Conservation (phyloP, 2,888 invertebrate genomes). For the Latrodectus elegans region DNA sequence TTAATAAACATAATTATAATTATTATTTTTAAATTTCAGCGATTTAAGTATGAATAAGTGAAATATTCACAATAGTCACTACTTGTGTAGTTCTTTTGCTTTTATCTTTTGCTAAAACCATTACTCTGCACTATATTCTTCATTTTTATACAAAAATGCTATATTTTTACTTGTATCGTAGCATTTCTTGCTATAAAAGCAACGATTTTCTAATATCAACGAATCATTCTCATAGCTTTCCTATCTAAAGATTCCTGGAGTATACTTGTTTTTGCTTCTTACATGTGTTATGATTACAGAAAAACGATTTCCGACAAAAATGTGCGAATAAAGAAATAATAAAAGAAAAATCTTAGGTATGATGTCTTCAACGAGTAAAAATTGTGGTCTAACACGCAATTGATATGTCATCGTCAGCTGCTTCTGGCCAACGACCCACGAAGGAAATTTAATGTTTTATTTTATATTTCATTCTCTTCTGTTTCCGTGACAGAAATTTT, state of each 20-base stretch:
- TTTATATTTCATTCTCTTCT: background rate
- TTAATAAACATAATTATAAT: too few species aligned
- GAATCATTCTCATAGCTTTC: background rate
- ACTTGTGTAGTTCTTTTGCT: too few species aligned
- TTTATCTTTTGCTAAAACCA: too few species aligned
- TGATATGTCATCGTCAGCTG: slow-evolving; percentile 42
- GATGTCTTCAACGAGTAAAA: slow-evolving; percentile 20
- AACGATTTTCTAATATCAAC: background rate
- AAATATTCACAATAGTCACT: too few species aligned
- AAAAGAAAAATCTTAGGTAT: slow-evolving; percentile 24
- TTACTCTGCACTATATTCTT: too few species aligned
- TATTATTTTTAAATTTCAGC: too few species aligned
- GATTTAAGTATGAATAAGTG: too few species aligned
- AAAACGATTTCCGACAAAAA: slow-evolving; percentile 13
- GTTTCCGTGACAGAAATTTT: background rate
- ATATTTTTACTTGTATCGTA: too few species aligned
- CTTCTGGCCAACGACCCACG: background rate
- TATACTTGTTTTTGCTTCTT: background rate
- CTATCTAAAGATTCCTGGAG: background rate
- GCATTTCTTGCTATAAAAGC: too few species aligned
- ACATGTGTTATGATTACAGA: slow-evolving; percentile 41
- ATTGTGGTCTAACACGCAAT: slow-evolving; percentile 34
- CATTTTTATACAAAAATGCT: too few species aligned
- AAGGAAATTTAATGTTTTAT: background rate
- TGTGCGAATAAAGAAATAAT: background rate